Evolutionary conservation across 2,113 vertebrate genomes (phyloP).

Genomic region (Recurvirostra avosetta): DNA sequence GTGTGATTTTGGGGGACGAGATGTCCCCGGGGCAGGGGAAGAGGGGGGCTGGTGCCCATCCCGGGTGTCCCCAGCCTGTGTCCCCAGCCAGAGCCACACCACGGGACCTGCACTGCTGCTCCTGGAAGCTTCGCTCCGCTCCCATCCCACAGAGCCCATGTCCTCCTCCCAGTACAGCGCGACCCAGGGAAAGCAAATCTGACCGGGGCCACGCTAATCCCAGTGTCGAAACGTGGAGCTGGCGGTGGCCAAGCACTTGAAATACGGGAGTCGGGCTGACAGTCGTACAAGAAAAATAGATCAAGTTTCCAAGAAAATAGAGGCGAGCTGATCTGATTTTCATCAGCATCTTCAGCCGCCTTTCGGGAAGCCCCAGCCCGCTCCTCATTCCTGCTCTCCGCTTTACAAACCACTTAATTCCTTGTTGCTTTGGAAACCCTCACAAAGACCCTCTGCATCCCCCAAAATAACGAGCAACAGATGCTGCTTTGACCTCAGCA

Average conservation of each 20-base stretch:
- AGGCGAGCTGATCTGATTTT: conserved; percentile 31
- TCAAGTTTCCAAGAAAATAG: conserved; percentile 51
- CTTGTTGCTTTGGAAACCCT: conserved; percentile 79
- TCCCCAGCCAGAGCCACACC: not conserved
- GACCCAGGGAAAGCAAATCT: not conserved
- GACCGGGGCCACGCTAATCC: not conserved
- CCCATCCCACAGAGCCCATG: fast-evolving
- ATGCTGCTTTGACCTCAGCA: conserved; percentile 89
- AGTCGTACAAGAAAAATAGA: conserved; percentile 43
- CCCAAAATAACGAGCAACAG: conserved; percentile 89
- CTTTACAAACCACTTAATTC: conserved; percentile 71
- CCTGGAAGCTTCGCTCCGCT: not conserved
- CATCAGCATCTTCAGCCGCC: conserved; percentile 62
- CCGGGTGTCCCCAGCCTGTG: not conserved
- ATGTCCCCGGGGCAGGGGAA: not conserved
- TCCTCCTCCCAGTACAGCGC: not conserved
- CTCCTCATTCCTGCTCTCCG: not conserved
- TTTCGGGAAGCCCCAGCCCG: conserved; percentile 73
- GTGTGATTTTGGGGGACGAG: fast-evolving
- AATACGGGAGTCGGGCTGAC: conserved; percentile 1
- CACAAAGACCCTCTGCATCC: conserved; percentile 78
- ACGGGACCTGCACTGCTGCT: not conserved
- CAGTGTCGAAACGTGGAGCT: not conserved
- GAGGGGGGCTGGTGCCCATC: not conserved
- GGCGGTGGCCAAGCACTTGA: not conserved